These are phyloP conservation scores for Polyploca ridens DNA, from an alignment of 2,888 invertebrate species.

Conservation along the genomic window DNA sequence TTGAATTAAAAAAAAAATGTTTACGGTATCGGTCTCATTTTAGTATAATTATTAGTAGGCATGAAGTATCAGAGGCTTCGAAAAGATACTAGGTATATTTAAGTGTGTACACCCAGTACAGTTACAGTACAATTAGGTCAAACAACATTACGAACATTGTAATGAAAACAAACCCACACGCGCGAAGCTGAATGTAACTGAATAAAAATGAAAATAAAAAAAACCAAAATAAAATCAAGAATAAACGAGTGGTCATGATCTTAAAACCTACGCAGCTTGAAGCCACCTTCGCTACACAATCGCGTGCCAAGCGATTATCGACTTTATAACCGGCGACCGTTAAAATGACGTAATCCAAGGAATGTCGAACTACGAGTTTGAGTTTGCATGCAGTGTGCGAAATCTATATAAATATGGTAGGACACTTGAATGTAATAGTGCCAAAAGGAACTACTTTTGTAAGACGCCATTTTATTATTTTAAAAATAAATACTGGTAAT, in stretches of 20 bases:
- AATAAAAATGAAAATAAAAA: not conserved
- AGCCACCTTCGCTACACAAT: not conserved
- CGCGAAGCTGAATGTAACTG: not conserved
- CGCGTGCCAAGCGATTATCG: not conserved
- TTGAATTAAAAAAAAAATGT: no score
- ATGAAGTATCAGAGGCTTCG: no score
- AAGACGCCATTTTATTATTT: not conserved
- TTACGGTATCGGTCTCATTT: no score
- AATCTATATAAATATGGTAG: conserved; percentile 18
- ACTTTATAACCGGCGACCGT: conserved; percentile 25
- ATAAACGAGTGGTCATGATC: not conserved
- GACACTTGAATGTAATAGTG: not conserved
- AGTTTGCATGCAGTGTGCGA: conserved; percentile 38
- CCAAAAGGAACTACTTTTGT: not conserved
- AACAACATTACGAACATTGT: not conserved
- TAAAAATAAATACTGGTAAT: not conserved
- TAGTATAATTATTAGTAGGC: no score
- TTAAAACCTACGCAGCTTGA: not conserved
- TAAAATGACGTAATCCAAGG: conserved; percentile 52
- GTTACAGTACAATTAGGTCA: no score
- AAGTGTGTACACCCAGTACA: no score
- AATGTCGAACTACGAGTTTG: conserved; percentile 52
- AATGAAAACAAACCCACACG: not conserved
- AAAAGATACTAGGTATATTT: no score
- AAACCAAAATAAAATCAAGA: not conserved